phyloP scores from a whole-genome alignment of 2,113 vertebrate species.

The Muscicapa adusta region DNA sequence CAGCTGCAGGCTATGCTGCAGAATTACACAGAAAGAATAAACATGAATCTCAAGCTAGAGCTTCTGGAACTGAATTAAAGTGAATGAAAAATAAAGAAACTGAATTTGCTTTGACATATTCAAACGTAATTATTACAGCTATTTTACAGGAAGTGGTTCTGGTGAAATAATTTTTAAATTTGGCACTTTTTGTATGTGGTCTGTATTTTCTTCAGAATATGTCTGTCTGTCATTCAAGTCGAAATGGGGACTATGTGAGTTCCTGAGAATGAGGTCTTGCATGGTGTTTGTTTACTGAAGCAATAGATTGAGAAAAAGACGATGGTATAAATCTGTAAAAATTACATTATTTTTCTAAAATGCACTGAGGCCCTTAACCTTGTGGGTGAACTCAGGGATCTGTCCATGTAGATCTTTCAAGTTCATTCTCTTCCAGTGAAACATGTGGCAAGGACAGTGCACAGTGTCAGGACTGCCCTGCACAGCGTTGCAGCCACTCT shows the following conservation, averaged over 20 bases:
- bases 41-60: background rate
- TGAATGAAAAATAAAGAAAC: background rate
- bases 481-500: fast-evolving
- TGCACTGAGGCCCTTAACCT: background rate
- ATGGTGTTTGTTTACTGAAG: background rate
- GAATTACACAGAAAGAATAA: background rate
- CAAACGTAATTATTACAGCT: background rate
- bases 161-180: background rate
- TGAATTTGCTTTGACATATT: background rate
- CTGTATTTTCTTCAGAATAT: background rate
- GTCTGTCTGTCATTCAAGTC: background rate
- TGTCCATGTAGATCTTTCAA: background rate
- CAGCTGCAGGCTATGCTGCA: background rate
- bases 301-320: background rate
- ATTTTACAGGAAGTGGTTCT: background rate
- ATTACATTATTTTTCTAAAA: background rate
- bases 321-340: background rate
- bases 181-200: background rate
- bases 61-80: background rate
- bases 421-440: background rate
- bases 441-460: background rate
- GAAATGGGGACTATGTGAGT: background rate
- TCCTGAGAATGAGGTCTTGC: background rate
- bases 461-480: background rate
- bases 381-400: background rate